These are phyloP conservation scores for Diglossa brunneiventris DNA, from an alignment of 2,113 vertebrate genomes.

Conservation along the genomic window DNA sequence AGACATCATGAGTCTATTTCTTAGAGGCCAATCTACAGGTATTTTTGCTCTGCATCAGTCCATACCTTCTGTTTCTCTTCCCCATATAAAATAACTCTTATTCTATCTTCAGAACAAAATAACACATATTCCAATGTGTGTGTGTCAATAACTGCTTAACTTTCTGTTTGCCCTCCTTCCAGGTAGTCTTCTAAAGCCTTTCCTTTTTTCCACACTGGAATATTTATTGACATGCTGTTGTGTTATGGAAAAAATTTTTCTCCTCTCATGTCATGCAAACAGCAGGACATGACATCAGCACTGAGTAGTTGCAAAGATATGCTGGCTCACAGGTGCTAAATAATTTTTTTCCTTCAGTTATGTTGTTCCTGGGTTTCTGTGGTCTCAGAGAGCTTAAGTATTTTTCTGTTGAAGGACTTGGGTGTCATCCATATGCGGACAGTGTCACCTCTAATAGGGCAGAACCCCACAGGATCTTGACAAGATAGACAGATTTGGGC, in stretches of 20 bases:
- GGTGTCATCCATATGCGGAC: background rate
- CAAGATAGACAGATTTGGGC: background rate
- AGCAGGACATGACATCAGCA: background rate
- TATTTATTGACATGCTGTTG: background rate
- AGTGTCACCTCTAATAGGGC: background rate
- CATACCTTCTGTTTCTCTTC: background rate
- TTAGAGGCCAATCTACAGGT: background rate
- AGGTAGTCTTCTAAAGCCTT: background rate
- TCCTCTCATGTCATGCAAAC: background rate
- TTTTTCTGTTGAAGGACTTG: background rate
- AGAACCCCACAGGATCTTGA: background rate
- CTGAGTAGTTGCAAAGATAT: background rate
- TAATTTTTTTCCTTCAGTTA: background rate
- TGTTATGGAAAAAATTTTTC: background rate
- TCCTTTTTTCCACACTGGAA: background rate
- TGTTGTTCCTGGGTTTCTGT: background rate
- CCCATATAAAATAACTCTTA: background rate
- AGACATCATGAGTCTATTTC: background rate
- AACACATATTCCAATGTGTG: background rate
- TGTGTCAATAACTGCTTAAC: background rate
- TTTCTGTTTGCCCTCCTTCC: background rate
- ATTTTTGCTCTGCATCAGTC: background rate
- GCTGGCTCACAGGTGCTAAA: background rate
- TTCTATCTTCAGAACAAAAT: background rate
- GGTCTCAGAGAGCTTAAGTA: background rate